These are phyloP conservation scores for Chloroceryle amazona DNA, from an alignment of 2,797 vertebrate genomes.

Conservation along the genomic window DNA sequence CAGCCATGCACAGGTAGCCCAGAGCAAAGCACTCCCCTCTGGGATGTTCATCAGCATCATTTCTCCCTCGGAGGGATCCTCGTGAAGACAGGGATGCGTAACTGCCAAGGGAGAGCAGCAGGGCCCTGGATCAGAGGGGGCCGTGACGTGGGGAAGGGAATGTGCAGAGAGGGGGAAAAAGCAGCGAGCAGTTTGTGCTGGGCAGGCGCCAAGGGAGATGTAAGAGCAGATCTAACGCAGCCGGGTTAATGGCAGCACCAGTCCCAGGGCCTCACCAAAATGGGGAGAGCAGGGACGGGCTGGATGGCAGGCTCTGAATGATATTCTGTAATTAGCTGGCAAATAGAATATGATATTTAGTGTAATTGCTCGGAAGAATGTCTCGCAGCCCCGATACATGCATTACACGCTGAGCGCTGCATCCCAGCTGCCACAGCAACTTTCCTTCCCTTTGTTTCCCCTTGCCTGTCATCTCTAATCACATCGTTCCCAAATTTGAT, in stretches of 20 bases:
- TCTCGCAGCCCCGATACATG: not conserved
- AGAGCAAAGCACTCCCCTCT: not conserved
- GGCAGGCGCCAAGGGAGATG: slow-evolving; percentile 16
- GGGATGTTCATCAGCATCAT: not conserved
- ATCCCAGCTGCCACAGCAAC: slow-evolving; percentile 56
- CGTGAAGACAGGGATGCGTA: not conserved
- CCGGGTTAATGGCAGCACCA: slow-evolving; percentile 36
- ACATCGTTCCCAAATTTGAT: slow-evolving; percentile 51
- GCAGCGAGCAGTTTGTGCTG: not conserved
- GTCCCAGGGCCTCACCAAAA: not conserved
- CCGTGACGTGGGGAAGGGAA: not conserved
- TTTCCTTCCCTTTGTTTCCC: slow-evolving; percentile 62
- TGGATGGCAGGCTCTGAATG: slow-evolving; percentile 29
- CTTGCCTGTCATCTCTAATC: slow-evolving; percentile 58
- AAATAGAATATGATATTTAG: slow-evolving; percentile 68
- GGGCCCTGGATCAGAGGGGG: not conserved
- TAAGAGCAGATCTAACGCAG: slow-evolving; percentile 18
- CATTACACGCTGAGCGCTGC: not conserved
- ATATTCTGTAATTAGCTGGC: slow-evolving; percentile 73
- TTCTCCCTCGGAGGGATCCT: not conserved
- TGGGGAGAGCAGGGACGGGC: not conserved
- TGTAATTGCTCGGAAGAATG: slow-evolving; percentile 71
- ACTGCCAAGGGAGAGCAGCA: not conserved
- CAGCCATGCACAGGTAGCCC: not conserved
- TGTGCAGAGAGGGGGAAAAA: not conserved